These are phyloP conservation scores for Lordiphosa mommai DNA, from an alignment of 1,140 invertebrate genomes.

Conservation along the genomic window DNA sequence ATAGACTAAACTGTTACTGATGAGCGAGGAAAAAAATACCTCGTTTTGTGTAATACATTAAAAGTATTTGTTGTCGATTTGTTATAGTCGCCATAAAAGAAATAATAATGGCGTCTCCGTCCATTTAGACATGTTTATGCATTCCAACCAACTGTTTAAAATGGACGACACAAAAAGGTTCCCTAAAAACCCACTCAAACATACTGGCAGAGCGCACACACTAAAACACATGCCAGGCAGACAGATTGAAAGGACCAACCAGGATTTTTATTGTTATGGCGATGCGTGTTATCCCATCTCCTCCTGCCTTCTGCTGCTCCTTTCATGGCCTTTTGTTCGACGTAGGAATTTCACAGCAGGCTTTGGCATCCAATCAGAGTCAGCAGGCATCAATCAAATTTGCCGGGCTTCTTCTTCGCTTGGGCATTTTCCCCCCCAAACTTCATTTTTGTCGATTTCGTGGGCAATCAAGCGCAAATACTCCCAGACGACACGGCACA, in stretches of 20 bases:
- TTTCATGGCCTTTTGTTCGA: background rate
- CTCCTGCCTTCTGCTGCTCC: background rate
- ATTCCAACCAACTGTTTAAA: slow-evolving; percentile 48
- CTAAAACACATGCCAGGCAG: slow-evolving; percentile 26
- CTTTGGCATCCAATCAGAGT: slow-evolving; percentile 50
- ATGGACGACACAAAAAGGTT: slow-evolving; percentile 12
- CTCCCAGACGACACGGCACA: slow-evolving; percentile 10
- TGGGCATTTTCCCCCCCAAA: slow-evolving; percentile 58
- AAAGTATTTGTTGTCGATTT: slow-evolving; percentile 39
- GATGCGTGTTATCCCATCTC: slow-evolving; percentile 33
- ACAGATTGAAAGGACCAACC: slow-evolving; percentile 15
- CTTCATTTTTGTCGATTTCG: slow-evolving; percentile 73
- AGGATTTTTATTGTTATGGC: slow-evolving; percentile 43
- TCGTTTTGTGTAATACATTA: no score
- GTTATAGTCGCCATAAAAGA: slow-evolving; percentile 21
- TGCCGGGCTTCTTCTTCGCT: slow-evolving; percentile 17
- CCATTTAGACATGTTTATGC: slow-evolving; percentile 49
- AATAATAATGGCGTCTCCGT: slow-evolving; percentile 34
- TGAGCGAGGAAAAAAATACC: no score
- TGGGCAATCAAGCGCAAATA: slow-evolving; percentile 63
- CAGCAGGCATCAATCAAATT: slow-evolving; percentile 31
- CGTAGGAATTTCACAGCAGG: slow-evolving; percentile 14
- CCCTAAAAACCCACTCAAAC: slow-evolving; percentile 9
- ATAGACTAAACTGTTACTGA: no score
- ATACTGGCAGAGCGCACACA: slow-evolving; percentile 8